A percentile compares a stretch with the other conserved stretches of the same genome.
Evolutionary conservation across 37 sponge, comb jelly and placozoan species (phyloP).

Genomic region (Aplysina aerophoba): DNA sequence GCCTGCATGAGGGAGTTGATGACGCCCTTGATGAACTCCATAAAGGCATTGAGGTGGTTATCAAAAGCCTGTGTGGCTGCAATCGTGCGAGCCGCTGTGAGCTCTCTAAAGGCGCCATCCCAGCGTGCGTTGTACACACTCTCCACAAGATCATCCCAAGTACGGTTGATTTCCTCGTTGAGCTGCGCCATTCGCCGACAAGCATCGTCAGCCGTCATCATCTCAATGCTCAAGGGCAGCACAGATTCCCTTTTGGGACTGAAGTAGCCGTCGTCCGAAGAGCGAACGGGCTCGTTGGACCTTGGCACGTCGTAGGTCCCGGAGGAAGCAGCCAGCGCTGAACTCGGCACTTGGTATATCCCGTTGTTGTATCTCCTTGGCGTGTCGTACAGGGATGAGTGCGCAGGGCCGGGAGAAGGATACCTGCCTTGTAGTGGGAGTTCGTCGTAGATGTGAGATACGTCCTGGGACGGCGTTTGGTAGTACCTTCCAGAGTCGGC

Average conservation of each 20-base stretch:
- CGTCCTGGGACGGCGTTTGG: background rate
- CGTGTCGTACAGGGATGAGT: constrained; percentile 1
- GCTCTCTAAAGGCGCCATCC: constrained; percentile 24
- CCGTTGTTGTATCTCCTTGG: background rate
- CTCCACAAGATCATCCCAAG: constrained; percentile 32
- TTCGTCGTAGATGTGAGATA: constrained; percentile 7
- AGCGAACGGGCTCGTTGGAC: constrained; percentile 22
- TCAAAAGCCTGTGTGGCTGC: constrained; percentile 32
- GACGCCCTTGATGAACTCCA: constrained; percentile 12
- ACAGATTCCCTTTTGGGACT: constrained; percentile 30
- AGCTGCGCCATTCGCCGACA: constrained; percentile 4
- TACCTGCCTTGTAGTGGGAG: background rate
- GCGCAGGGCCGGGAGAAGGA: background rate
- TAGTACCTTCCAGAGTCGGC: background rate
- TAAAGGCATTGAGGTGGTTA: constrained; percentile 5
- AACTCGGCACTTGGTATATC: constrained; percentile 5
- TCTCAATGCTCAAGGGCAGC: constrained; percentile 23
- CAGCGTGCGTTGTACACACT: constrained; percentile 29
- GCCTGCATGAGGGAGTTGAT: constrained; percentile 13
- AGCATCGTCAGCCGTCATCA: constrained; percentile 22
- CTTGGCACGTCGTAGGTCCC: constrained; percentile 18
- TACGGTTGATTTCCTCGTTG: constrained; percentile 29
- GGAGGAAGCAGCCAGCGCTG: background rate
- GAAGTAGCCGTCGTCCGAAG: constrained; percentile 15
- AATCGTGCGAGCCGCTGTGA: constrained; percentile 17